Base-by-base conservation (phyloP, 2,888 invertebrate species). In the Hypomecis punctinalis region DNA sequence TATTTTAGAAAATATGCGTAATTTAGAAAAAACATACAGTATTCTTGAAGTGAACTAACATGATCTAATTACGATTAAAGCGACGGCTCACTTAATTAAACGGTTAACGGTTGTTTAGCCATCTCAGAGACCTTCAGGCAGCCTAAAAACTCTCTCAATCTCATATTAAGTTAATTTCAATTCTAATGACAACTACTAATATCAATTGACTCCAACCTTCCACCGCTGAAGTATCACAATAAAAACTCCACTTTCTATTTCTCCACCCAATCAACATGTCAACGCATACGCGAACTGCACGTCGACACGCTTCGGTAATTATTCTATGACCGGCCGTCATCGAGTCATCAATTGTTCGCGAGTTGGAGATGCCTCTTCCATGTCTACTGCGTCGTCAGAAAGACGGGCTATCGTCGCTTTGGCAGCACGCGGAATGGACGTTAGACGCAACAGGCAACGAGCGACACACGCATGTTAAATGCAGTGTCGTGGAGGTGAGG, bases 261-360 rank as follows among this genome's bases (percentile, higher is more conserved):
- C 10, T 13, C 5, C 13, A 11, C 9, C 8, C 49, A 11, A 51
- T 37, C 11, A 37, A 51, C 49, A 11, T 13, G 37, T 51, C 51
- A 51, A 51, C 51, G 6, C n/a, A 10, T 6, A 1, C 23, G 33
- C 40, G 5, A 40, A 40, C 13, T 33, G 10, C 3, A 10, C 40
- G 52, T 42, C 52, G 52, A 1, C 40, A 53, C 40, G 0, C 10
- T 40, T 23, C 23, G 4, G 54, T 54, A 54, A 54, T 54, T 54
- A 54, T 54, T 54, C 43, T 54, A 54, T 54, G 54, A 54, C 1
- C 54, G n/a, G 35, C 35, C 43, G 56, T 56, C 56, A 56, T 47
- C 56, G 33, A 37, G 47, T 37, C 56, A 47, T 56, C 47, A 36
- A 40, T 56, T 47, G 13, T 35, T 46, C 37, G 45, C 39, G 13